These are phyloP conservation scores for Drymodes brunneopygia DNA, from an alignment of 2,113 vertebrate species.

Conservation along the genomic window DNA sequence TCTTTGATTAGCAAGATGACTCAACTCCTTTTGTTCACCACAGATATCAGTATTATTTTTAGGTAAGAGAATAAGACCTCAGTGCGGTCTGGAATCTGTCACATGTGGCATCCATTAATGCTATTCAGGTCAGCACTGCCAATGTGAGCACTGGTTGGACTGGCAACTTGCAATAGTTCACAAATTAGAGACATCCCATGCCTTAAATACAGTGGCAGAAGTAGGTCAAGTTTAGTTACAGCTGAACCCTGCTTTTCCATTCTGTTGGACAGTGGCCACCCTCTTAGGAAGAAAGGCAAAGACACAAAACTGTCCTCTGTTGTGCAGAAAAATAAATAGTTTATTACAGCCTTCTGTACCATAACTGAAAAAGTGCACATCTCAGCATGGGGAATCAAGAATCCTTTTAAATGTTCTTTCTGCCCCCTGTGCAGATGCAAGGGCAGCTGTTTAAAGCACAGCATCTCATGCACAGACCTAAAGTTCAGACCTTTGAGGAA, in stretches of 20 bases:
- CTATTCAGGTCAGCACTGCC: not conserved
- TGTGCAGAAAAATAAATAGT: not conserved
- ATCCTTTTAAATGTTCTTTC: not conserved
- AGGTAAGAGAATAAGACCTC: not conserved
- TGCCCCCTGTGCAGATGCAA: not conserved
- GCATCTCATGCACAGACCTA: too few relatives aligned
- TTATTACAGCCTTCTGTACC: not conserved
- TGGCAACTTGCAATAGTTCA: not conserved
- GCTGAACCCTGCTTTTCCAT: not conserved
- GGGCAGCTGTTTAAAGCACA: not conserved
- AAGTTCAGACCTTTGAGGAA: not conserved
- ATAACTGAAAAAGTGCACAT: not conserved
- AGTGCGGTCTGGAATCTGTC: not conserved
- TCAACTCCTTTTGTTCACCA: not conserved
- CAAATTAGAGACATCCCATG: not conserved
- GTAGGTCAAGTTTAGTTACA: not conserved
- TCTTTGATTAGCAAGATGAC: not conserved
- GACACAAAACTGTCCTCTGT: not conserved
- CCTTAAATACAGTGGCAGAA: not conserved
- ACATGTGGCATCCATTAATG: too few relatives aligned
- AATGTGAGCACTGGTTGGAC: fast-evolving
- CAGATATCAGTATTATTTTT: not conserved
- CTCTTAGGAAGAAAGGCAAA: not conserved
- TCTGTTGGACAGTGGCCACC: not conserved
- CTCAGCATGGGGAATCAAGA: not conserved